Conservation (phyloP, 2,113 vertebrate genomes). For the Alligator mississippiensis region DNA sequence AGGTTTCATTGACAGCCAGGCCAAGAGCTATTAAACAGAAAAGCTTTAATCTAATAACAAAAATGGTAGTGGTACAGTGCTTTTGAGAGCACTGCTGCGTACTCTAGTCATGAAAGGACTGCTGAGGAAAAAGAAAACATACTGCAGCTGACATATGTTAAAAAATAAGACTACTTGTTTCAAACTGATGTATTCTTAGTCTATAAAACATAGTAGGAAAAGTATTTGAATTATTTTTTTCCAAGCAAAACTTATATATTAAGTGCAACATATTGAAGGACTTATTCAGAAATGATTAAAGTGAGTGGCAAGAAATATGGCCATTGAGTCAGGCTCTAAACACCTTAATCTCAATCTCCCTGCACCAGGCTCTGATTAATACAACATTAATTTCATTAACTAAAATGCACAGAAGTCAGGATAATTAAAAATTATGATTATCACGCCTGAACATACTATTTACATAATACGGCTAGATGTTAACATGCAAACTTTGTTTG, state of each 20-base stretch:
- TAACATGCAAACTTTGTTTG: not conserved
- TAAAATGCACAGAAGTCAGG: not conserved
- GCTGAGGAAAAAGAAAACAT: slow-evolving; percentile 1
- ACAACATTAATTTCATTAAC: fast-evolving
- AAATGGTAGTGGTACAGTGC: not conserved
- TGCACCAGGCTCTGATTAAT: not conserved
- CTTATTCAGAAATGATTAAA: not conserved
- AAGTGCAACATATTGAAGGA: slow-evolving; percentile 40
- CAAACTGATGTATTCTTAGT: not conserved
- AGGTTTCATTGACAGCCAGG: not conserved
- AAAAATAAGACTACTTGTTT: not conserved
- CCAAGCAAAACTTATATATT: not conserved
- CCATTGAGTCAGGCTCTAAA: not conserved
- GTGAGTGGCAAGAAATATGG: not conserved
- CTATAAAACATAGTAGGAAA: slow-evolving; percentile 13
- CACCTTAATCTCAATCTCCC: not conserved
- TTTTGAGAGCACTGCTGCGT: not conserved
- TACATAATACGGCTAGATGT: not conserved
- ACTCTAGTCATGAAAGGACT: not conserved
- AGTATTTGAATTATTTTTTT: not conserved
- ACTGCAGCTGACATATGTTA: not conserved
- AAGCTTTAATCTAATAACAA: not conserved
- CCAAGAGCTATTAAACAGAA: not conserved
- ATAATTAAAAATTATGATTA: not conserved
- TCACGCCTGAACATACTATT: fast-evolving